Base-by-base conservation (phyloP, 2,113 vertebrate genomes). In the Pseudopipra pipra region DNA sequence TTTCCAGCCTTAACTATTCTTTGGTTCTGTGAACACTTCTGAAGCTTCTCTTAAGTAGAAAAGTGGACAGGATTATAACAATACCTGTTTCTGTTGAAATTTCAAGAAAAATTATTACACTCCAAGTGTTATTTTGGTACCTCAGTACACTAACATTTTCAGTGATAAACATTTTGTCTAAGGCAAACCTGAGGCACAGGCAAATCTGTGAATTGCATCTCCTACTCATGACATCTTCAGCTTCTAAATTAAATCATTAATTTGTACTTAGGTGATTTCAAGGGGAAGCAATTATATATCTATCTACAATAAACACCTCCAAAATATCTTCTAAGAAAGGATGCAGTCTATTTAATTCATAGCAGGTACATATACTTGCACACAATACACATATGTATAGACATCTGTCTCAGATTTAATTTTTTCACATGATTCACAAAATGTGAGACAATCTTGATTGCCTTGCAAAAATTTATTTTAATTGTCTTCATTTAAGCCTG, bases 311-410 rank as follows among this genome's bases (percentile, higher is more conserved):
- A 27, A 20, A 56, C 11, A n/a, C 28, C 52, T 61, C 2, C 44
- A 44, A 77, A 87, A 51, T 18, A 6, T 15, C 37, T 46, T 65
- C 16, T 51, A 56, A 61, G 27, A 43, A 58, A 17, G 7, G 4
- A 55, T 41, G 6, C 12, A 8, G 66, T 14, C 6, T 62, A 19
- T 61, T 55, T 37, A 25, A 67, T 49, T 68, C 33, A 15, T 33
- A 56, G 24, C 3, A 9, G 22, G 4, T 52, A 28, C 0, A 1
- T 28, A 19, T 7, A 51, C 9, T 25, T 0, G 2, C 15, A 35
- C 10, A 28, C 1, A 12, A 16, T 41, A 72, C 30, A 35, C n/a
- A 18, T 23, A 15, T 1, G 33, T 8, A 51, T 47, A 72, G 12
- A 46, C 2, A 6, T 14, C 5, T 33, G 27, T 52, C 66, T 54